phyloP scores from a whole-genome alignment of 2,113 vertebrate genomes.

The Hepsetus odoe region DNA sequence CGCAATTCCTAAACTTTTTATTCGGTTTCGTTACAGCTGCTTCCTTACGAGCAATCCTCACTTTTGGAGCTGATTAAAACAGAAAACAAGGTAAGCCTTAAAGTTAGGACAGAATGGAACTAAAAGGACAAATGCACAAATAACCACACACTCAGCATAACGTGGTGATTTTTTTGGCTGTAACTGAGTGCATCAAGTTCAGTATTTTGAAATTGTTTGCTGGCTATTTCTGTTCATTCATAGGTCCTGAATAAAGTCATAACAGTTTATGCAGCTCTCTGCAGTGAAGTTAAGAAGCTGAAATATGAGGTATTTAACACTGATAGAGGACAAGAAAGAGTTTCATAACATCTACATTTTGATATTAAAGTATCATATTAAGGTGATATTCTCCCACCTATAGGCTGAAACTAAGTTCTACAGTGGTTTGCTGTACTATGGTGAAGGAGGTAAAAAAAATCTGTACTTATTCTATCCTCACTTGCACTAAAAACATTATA shows the following conservation, averaged over 20 bases:
- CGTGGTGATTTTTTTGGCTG: background rate
- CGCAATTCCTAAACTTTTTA: background rate
- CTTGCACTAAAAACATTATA: background rate
- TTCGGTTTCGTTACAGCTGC: conserved; percentile 76
- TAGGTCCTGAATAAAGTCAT: conserved; percentile 98
- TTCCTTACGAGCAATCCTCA: conserved; percentile 94
- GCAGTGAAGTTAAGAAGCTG: conserved; percentile 97
- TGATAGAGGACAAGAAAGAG: background rate
- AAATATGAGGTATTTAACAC: conserved; percentile 87
- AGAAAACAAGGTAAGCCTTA: conserved; percentile 92
- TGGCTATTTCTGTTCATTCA: conserved; percentile 16
- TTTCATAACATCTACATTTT: background rate
- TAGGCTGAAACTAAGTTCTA: conserved; percentile 98
- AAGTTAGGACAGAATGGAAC: background rate
- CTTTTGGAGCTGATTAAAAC: conserved; percentile 96
- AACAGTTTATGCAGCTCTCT: conserved; percentile 96
- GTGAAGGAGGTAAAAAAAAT: conserved; percentile 99
- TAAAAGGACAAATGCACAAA: background rate
- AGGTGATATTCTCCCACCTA: conserved; percentile 38
- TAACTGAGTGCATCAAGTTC: background rate
- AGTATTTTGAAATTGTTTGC: background rate
- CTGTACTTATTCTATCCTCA: conserved; percentile 37
- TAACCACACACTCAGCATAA: background rate
- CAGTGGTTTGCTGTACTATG: conserved; percentile 95
- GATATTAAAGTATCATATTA: background rate